Evolutionary conservation across 2,888 invertebrate genomes (phyloP).

Genomic region (Chloroclysta siterata): DNA sequence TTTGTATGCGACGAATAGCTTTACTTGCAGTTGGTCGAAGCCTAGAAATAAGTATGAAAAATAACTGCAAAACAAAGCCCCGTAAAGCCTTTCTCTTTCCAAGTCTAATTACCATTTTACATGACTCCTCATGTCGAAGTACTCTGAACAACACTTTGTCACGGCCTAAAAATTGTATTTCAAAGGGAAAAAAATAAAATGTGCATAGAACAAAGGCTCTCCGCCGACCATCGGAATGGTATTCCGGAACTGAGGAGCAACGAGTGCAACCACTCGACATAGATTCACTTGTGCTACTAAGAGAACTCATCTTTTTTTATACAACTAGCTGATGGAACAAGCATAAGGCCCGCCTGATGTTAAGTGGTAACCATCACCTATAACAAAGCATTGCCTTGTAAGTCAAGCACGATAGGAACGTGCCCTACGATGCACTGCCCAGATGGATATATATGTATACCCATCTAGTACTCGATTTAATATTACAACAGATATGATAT

Average conservation of each 20-base stretch:
- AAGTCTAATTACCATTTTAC: conserved; percentile 15
- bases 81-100: neutral
- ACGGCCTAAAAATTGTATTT: conserved; percentile 36
- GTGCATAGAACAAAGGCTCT: conserved; percentile 51
- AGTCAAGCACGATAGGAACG: no score
- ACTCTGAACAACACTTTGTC: conserved; percentile 17
- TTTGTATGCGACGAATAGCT: no score
- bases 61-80: neutral
- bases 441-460: no score
- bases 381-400: no score
- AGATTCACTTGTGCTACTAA: conserved; percentile 49
- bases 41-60: no score
- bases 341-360: no score
- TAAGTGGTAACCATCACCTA: no score
- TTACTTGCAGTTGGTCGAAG: no score
- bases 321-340: no score
- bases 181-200: conserved; percentile 39
- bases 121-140: conserved; percentile 13
- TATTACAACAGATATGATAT: no score
- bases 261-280: conserved; percentile 60
- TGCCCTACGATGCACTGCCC: no score
- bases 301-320: conserved; percentile 30
- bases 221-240: conserved; percentile 59
- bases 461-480: conserved; percentile 21
- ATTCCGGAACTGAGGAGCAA: conserved; percentile 50